These are phyloP conservation scores for Lamellibrachia columna DNA, from an alignment of 2,888 invertebrate species.

Conservation along the genomic window DNA sequence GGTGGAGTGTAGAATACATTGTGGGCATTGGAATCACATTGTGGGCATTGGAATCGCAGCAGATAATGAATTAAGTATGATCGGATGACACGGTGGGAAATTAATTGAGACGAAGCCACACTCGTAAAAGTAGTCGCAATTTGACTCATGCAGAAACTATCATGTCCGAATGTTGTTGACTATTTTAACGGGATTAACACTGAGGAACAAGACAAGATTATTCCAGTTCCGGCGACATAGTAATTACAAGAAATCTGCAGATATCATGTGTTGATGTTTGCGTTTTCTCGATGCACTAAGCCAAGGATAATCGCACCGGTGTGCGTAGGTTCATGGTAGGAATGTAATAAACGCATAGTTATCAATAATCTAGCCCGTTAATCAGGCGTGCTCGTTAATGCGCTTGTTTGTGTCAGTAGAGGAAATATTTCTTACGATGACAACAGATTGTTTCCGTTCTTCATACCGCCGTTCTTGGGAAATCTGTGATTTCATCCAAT, in stretches of 20 bases:
- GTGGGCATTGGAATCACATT: too few species aligned
- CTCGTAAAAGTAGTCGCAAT: background rate
- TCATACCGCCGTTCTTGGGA: background rate
- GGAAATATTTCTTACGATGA: background rate
- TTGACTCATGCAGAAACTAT: background rate
- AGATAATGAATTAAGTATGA: constrained; percentile 9
- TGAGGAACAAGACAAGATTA: background rate
- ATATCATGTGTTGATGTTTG: constrained; percentile 6
- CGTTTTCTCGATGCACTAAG: background rate
- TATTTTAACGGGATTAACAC: background rate
- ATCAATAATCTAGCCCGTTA: background rate
- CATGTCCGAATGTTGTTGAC: background rate
- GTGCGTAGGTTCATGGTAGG: background rate
- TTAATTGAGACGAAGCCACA: background rate
- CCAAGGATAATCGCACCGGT: background rate
- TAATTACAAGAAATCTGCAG: background rate
- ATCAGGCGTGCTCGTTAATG: background rate
- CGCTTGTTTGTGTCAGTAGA: background rate
- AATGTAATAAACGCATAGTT: background rate
- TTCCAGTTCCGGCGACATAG: background rate
- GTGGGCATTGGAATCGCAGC: background rate
- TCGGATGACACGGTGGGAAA: background rate
- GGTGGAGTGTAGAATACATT: too few species aligned
- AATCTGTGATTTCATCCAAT: background rate
- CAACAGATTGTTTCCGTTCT: background rate